Base-by-base conservation (phyloP, 2,888 invertebrate genomes). In the Pammene fasciana region DNA sequence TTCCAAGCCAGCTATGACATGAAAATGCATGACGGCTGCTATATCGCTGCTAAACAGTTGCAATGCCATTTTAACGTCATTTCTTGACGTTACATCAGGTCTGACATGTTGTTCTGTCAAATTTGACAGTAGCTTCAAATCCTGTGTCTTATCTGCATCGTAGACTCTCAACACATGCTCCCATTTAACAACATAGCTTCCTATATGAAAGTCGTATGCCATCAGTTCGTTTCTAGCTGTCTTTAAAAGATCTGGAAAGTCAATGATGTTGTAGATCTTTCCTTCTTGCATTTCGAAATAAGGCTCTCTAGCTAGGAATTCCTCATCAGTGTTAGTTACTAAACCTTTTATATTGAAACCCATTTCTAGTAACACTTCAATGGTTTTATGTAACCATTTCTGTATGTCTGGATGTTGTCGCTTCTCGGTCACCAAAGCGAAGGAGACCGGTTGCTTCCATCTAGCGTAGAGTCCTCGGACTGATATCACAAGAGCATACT, bases 361-460 rank as follows among this genome's bases (percentile, higher is more conserved):
- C 9, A 75, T 68, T 9, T 73, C 48, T 9, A 75, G 36, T 36
- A 76, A 67, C n/a, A 61, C 11, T 38, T 34, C 50, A 6, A 75
- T 72, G 45, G 71, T 72, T 41, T 72, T 60, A 9, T 68, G 65
- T 26, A 76, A 68, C 76, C 75, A 76, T 5, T 54, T 56, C 41
- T 65, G 65, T 8, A 75, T 38, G 16, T 72, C 66, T 16, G 41
- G 48, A 67, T 72, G 57, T 45, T 57, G 71, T 62, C 62, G 57
- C 57, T 64, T 61, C 50, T 71, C 43, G 0, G 75, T 48, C 0
- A 76, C 50, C 55, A 75, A 75, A 8, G 74, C 65, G 65, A 72
- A 60, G n/a, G 73, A 72, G 6, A 76, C 61, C 2, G 75, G 74
- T 46, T 76, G 76, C 54, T 72, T 74, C 76, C 76, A 78, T 13